A percentile compares a stretch with the other conserved stretches of the same genome.
These are phyloP conservation scores for Seira ritae DNA, from an alignment of 2,888 invertebrate species.

Conservation along the genomic window DNA sequence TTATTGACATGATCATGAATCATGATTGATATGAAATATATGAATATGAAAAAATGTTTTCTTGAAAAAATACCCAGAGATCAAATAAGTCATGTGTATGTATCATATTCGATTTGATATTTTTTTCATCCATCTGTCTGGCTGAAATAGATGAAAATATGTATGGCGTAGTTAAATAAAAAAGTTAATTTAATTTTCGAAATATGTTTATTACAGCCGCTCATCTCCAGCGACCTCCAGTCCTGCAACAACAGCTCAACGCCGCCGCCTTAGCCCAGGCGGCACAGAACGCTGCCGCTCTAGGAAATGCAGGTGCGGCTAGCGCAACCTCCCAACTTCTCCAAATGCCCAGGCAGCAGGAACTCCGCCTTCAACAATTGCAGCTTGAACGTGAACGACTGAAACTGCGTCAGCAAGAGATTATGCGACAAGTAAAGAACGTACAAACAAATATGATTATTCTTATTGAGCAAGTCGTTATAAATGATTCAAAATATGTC, in stretches of 20 bases:
- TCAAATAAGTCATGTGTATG: too few relatives aligned
- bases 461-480: conserved; percentile 14
- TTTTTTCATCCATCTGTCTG: too few relatives aligned
- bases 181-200: too few relatives aligned
- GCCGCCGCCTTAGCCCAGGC: conserved; percentile 72
- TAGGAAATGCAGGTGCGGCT: conserved; percentile 35
- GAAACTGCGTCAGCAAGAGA: conserved; percentile 92
- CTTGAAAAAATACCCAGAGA: too few relatives aligned
- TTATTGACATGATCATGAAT: too few relatives aligned
- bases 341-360: conserved; percentile 81
- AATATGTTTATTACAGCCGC: conserved; percentile 76
- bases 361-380: conserved; percentile 87
- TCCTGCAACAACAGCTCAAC: conserved; percentile 78
- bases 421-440: conserved; percentile 85
- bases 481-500: too few relatives aligned
- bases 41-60: too few relatives aligned
- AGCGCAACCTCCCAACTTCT: conserved; percentile 79
- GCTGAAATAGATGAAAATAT: too few relatives aligned
- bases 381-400: conserved; percentile 92
- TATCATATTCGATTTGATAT: too few relatives aligned
- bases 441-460: not conserved
- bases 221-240: conserved; percentile 79
- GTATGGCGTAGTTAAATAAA: too few relatives aligned
- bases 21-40: too few relatives aligned
- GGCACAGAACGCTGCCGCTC: conserved; percentile 53